Evolutionary conservation across 2,797 vertebrate genomes (phyloP).

Genomic region (Malurus leucopterus): DNA sequence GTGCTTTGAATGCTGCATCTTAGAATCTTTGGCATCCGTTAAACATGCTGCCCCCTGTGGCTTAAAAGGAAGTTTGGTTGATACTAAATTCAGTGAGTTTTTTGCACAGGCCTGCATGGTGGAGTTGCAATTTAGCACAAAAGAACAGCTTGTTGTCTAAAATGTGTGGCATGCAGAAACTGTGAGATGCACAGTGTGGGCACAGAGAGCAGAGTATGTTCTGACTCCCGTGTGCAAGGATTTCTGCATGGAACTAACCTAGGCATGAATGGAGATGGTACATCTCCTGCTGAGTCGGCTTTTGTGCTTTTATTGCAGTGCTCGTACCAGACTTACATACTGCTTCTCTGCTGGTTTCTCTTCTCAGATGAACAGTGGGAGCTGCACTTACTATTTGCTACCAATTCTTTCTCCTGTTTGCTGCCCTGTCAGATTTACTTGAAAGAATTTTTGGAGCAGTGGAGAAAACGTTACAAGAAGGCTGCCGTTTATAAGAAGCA

Average conservation of each 20-base stretch:
- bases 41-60: background rate
- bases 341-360: constrained; percentile 16
- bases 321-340: background rate
- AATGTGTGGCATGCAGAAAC: background rate
- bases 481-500: background rate
- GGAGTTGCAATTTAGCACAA: background rate
- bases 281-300: background rate
- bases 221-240: background rate
- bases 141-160: background rate
- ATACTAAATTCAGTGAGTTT: background rate
- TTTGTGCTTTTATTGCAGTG: constrained; percentile 7
- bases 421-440: constrained; percentile 22
- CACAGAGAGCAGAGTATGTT: background rate
- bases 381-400: constrained; percentile 1
- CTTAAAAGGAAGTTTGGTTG: constrained; percentile 1
- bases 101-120: background rate
- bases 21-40: background rate
- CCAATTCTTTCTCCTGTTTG: constrained; percentile 5
- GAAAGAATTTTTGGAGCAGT: background rate
- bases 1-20: background rate
- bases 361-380: constrained; percentile 21
- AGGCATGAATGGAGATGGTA: background rate
- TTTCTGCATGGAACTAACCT: background rate
- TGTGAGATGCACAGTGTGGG: background rate
- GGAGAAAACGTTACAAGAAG: background rate